Conservation (phyloP, 2,797 vertebrate genomes). For the Eremophila alpestris region DNA sequence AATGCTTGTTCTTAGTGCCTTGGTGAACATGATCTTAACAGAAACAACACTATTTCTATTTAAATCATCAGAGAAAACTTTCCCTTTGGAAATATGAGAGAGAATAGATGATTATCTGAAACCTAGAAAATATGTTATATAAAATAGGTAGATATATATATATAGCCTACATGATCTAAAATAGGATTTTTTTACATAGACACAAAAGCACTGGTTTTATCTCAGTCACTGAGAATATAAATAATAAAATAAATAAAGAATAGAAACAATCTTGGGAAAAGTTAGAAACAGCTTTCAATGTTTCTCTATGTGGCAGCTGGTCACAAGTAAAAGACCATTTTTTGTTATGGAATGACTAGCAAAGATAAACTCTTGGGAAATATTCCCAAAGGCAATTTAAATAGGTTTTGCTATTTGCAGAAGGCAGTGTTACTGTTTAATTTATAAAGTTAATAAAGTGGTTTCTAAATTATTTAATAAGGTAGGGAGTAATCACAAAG, state of each 20-base stretch:
- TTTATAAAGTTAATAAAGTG: constrained; percentile 38
- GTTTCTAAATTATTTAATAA: constrained; percentile 53
- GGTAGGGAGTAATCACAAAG: neutral
- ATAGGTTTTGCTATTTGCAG: neutral
- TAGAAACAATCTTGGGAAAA: neutral
- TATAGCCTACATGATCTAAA: neutral
- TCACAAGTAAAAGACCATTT: neutral
- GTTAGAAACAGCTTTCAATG: neutral
- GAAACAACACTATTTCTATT: neutral
- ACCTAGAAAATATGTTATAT: neutral
- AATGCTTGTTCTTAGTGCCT: neutral
- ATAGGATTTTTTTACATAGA: neutral
- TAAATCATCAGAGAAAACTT: neutral
- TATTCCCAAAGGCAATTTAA: constrained; percentile 17
- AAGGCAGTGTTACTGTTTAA: neutral
- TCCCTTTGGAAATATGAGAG: neutral
- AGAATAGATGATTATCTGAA: neutral
- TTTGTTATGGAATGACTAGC: neutral
- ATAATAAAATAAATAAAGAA: neutral
- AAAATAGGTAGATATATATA: neutral
- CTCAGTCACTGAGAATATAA: neutral
- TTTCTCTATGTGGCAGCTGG: neutral
- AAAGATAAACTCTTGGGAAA: constrained; percentile 2
- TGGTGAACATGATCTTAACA: neutral
- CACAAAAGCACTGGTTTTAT: neutral